Evolutionary conservation across 2,797 vertebrate genomes (phyloP), one percentile per base, ranked within the genome.

Genomic region (Onychomys torridus): DNA sequence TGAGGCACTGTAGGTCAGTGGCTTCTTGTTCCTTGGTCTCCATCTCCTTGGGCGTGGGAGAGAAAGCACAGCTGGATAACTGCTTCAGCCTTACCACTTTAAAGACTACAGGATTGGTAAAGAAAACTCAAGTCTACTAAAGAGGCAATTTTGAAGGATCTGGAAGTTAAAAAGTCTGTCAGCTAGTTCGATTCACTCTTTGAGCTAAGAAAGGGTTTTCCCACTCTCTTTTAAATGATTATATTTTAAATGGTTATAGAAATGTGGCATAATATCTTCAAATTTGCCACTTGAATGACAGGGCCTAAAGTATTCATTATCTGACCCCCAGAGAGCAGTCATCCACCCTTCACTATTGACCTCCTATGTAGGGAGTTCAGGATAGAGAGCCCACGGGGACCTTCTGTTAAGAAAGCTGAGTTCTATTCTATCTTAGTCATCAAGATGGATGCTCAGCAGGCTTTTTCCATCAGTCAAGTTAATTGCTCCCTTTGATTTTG

Each of bases 401-500:
- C n/a, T 37, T 87, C 40, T 46, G 6, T 94, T 89, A 84, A 29
- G 16, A 73, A 91, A 81, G 52, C 7, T 75, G 59, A 65, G 3
- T 61, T 87, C 63, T 69, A 1, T 17, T 78, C 27, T 34, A 65
- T 1, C 2, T 8, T 73, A 78, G 46, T 88, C 43, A 69, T 86
- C 46, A 87, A 71, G 63, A 75, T 63, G 7, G 37, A 46, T 17
- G 32, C 43, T 8, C 29, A 9, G 29, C 21, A 69, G 77, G 12
- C 29, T 29, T 94, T 91, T 92, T 61, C 67, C 46, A 21, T 65
- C 63, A 76, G 55, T 88, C 79, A 92, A 92, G 75, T 83, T 57
- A 92, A 90, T 89, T 43, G 0, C 85, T 57, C 29, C 61, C 16
- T 94, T 85, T 91, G 63, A 7, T 93, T 93, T 95, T 94, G 49